Conservation (phyloP, 2,113 vertebrate genomes). For the Chaetops frenatus region DNA sequence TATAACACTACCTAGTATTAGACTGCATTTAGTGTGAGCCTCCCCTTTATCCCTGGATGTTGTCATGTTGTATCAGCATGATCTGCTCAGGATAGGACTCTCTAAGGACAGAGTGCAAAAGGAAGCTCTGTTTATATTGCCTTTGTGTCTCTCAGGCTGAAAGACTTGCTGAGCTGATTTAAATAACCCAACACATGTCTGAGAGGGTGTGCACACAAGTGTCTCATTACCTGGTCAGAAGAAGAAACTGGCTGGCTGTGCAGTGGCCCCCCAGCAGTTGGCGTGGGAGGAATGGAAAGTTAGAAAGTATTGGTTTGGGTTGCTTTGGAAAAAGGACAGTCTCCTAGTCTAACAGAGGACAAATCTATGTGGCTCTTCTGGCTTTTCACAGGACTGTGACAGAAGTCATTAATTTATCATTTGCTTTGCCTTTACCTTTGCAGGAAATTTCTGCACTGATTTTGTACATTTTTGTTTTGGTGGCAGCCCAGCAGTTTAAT, state of each 20-base stretch:
- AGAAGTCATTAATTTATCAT: neutral
- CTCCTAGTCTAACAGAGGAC: neutral
- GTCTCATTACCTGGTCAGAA: neutral
- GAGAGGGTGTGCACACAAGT: neutral
- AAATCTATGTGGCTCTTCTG: neutral
- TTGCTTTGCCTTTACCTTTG: neutral
- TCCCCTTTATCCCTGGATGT: slow-evolving; percentile 44
- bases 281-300: neutral
- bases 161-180: slow-evolving; percentile 13
- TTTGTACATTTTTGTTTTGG: neutral
- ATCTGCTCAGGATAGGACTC: slow-evolving; percentile 55
- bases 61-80: slow-evolving; percentile 66
- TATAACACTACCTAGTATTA: slow-evolving; percentile 5
- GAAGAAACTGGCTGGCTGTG: neutral
- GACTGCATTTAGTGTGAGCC: slow-evolving; percentile 28
- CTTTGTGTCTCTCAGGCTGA: neutral
- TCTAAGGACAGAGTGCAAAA: slow-evolving; percentile 42
- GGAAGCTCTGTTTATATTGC: slow-evolving; percentile 13
- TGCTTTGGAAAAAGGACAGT: neutral
- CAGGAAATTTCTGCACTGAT: neutral
- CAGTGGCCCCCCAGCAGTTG: neutral
- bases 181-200: neutral
- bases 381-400: neutral
- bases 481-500: neutral
- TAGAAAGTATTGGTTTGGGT: neutral